Base-by-base conservation (phyloP, 2,113 vertebrate species). In the Oenanthe oenanthe region DNA sequence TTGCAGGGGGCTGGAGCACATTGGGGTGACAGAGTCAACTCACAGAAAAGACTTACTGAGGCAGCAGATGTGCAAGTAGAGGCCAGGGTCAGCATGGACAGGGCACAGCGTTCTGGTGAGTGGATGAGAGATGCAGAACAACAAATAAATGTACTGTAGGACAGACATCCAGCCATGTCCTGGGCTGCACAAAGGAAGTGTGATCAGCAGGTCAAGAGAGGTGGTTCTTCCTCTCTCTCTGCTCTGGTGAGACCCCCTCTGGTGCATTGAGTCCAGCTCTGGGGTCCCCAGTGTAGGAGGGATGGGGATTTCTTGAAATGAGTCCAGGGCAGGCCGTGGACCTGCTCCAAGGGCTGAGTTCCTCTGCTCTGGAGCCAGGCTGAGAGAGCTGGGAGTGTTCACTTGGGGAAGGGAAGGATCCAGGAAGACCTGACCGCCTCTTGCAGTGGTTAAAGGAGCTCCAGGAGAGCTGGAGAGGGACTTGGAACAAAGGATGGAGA, bases 361-460 rank as follows among this genome's bases (percentile, higher is more conserved):
- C 5, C 45, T 60, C 24, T 50, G 32, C 43, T 43, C 12, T 51
- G 53, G 29, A 75, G 61, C 3, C 38, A 61, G 53, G 7, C n/a
- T 82, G 38, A 53, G 36, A 66, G 68, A 60, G 16, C 26, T 53
- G 53, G 13, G 11, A 13, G 4, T 28, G 19, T 0, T 67, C n/a
- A n/a, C 2, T 53, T 53, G n/a, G 6, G 21, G 53, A 73, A 0
- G 10, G 5, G 45, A 53, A 53, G 7, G 47, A 0, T 68, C 17
- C 45, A 40, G n/a, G 5, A 31, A 54, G 13, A 34, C 0, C 53
- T 81, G 3, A 60, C 28, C 74, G 24, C 7, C 19, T 16, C 31
- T 60, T 4, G 0, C n/a, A 45, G 24, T 0, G 10, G 5, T 7
- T 34, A 4, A 54, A 75, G 11, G 20, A 25, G 4, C 7, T 54